A percentile compares a stretch with the other conserved stretches of the same genome.
phyloP scores from a whole-genome alignment of 2,113 vertebrate species.

The Rattus norvegicus region DNA sequence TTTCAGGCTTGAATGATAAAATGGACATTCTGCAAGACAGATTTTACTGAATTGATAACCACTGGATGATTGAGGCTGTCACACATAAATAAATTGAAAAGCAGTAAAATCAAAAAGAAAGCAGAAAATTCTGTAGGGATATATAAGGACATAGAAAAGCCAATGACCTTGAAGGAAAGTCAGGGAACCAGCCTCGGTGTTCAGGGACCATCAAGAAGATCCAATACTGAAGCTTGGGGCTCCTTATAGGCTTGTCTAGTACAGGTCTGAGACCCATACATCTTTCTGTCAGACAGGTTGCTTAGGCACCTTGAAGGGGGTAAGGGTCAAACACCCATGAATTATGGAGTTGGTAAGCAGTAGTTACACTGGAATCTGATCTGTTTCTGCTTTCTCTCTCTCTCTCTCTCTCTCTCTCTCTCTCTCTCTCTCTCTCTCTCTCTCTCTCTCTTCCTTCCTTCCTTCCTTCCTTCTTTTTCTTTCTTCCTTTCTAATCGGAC shows the following conservation, averaged over 20 bases:
- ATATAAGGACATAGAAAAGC: slow-evolving; percentile 64
- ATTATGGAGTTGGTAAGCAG: neutral
- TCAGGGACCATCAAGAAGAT: slow-evolving; percentile 48
- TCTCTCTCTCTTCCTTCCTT: too few relatives aligned
- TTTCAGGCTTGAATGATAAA: slow-evolving; percentile 83
- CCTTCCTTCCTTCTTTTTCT: neutral
- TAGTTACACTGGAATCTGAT: neutral
- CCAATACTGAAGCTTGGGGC: slow-evolving; percentile 38
- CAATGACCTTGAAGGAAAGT: slow-evolving; percentile 77
- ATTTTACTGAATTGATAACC: slow-evolving; percentile 84
- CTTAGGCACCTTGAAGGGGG: neutral
- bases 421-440: too few relatives aligned
- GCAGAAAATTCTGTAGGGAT: slow-evolving; percentile 75
- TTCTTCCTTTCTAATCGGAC: too few relatives aligned
- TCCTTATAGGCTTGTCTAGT: neutral
- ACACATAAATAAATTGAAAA: slow-evolving; percentile 83
- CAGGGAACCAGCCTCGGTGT: slow-evolving; percentile 61
- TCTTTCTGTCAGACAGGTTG: neutral
- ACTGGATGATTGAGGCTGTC: slow-evolving; percentile 79
- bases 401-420: too few relatives aligned
- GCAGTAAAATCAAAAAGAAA: slow-evolving; percentile 79
- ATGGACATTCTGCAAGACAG: slow-evolving; percentile 82
- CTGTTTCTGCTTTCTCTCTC: neutral
- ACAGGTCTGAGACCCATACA: neutral
- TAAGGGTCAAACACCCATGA: neutral